These are phyloP conservation scores for Cyprinodon brontotheroides DNA, from an alignment of 2,113 vertebrate species.

Conservation along the genomic window DNA sequence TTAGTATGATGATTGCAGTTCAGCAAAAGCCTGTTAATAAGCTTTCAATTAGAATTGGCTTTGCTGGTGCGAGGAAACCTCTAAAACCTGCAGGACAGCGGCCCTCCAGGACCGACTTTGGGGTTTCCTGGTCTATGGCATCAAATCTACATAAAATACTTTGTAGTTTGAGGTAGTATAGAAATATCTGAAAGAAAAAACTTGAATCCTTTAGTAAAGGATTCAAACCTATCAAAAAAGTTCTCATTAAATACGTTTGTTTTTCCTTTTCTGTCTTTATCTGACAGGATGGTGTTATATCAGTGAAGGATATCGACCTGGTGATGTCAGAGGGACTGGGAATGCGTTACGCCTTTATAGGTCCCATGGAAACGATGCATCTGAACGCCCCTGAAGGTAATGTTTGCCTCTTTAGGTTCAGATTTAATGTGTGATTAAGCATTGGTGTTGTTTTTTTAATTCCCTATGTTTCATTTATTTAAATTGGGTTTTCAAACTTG, in stretches of 20 bases:
- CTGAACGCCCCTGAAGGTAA: conserved; percentile 89
- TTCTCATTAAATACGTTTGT: background rate
- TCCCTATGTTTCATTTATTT: background rate
- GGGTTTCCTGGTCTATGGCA: background rate
- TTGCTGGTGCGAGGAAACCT: too few species aligned
- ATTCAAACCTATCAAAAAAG: background rate
- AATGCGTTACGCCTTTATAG: conserved; percentile 95
- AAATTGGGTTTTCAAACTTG: background rate
- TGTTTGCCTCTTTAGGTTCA: background rate
- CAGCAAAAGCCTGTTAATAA: too few species aligned
- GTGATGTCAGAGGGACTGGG: conserved; percentile 97
- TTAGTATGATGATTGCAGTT: too few species aligned
- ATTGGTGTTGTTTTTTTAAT: background rate
- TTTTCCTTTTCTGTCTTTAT: conserved; percentile 13
- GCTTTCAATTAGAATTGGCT: too few species aligned
- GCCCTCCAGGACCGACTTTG: too few species aligned
- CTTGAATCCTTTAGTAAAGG: background rate
- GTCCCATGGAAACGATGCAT: conserved; percentile 97
- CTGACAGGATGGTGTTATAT: conserved; percentile 89
- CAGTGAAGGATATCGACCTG: conserved; percentile 91
- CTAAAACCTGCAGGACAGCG: too few species aligned
- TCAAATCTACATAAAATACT: background rate
- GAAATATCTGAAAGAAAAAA: too few species aligned
- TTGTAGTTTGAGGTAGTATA: too few species aligned
- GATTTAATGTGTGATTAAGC: background rate